These are phyloP conservation scores for Temnothorax unifasciatus DNA, from an alignment of 2,888 invertebrate genomes.

Conservation along the genomic window DNA sequence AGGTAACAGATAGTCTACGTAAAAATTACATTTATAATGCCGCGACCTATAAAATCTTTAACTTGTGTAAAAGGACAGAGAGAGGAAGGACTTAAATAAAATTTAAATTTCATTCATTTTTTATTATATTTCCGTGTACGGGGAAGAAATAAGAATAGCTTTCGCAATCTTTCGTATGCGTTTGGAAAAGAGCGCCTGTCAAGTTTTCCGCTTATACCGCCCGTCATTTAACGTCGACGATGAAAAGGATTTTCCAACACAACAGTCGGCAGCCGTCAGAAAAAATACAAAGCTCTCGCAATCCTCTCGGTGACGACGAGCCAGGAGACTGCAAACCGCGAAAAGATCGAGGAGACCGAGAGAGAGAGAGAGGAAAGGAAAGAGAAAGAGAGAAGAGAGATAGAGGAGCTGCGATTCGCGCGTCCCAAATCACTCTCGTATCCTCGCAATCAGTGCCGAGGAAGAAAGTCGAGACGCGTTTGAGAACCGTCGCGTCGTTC, in stretches of 20 bases:
- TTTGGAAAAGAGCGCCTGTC: slow-evolving; percentile 21
- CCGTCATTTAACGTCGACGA: slow-evolving; percentile 25
- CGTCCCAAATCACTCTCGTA: slow-evolving; percentile 37
- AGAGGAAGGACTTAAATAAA: neutral
- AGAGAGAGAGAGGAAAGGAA: slow-evolving; percentile 19
- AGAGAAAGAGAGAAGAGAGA: slow-evolving; percentile 12
- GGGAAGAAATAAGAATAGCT: neutral
- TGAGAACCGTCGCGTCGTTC: slow-evolving; percentile 60
- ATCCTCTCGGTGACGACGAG: slow-evolving; percentile 6
- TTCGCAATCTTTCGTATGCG: neutral
- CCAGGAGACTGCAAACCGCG: slow-evolving; percentile 16
- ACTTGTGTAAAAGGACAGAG: neutral
- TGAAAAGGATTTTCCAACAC: slow-evolving; percentile 34
- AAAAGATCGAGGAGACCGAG: slow-evolving; percentile 54
- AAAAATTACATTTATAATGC: slow-evolving; percentile 1
- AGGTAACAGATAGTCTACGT: neutral
- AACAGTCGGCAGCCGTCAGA: neutral
- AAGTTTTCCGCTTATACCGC: slow-evolving; percentile 1
- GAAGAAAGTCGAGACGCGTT: slow-evolving; percentile 48
- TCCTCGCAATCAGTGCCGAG: slow-evolving; percentile 42
- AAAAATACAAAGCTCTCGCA: slow-evolving; percentile 36
- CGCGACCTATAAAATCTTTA: neutral
- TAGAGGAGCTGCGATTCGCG: slow-evolving; percentile 26
- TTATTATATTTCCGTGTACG: neutral
- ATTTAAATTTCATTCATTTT: slow-evolving; percentile 12